phyloP scores from a whole-genome alignment of 1,140 invertebrate species.

The Euura lappo region DNA sequence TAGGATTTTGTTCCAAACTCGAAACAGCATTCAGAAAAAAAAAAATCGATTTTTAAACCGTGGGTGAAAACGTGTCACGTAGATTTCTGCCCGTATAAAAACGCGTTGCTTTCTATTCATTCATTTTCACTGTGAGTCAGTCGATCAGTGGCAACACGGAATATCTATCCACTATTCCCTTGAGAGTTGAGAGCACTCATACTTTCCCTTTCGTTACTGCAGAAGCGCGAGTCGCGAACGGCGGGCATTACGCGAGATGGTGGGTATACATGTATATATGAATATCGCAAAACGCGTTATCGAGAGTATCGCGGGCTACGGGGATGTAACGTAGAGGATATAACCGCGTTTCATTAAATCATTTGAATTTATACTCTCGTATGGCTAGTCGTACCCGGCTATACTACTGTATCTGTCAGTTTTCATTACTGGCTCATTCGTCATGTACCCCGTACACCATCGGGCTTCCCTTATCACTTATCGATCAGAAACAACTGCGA shows the following conservation, averaged over 20 bases:
- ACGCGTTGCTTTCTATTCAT: too few species aligned
- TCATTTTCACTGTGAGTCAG: too few species aligned
- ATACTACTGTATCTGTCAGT: slow-evolving; percentile 61
- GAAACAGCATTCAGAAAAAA: too few species aligned
- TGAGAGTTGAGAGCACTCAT: too few species aligned
- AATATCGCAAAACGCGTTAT: slow-evolving; percentile 42
- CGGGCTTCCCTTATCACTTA: slow-evolving; percentile 57
- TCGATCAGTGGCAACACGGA: too few species aligned
- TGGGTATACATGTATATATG: too few species aligned
- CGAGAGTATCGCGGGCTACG: slow-evolving; percentile 43
- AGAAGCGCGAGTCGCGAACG: background rate
- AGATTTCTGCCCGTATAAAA: too few species aligned
- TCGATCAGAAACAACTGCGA: slow-evolving; percentile 60
- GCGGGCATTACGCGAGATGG: background rate
- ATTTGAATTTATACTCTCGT: slow-evolving; percentile 60
- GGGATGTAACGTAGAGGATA: too few species aligned
- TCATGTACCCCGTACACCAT: slow-evolving; percentile 52
- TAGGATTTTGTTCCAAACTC: too few species aligned
- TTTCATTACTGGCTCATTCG: slow-evolving; percentile 64
- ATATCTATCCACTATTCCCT: too few species aligned
- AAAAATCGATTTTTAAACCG: too few species aligned
- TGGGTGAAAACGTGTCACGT: too few species aligned
- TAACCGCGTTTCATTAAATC: slow-evolving; percentile 51
- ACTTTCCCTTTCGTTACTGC: background rate
- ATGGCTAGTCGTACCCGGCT: slow-evolving; percentile 37